Evolutionary conservation across 2,797 vertebrate genomes (phyloP), one percentile per base, ranked within the genome.

Genomic region (Poecilia wingei): DNA sequence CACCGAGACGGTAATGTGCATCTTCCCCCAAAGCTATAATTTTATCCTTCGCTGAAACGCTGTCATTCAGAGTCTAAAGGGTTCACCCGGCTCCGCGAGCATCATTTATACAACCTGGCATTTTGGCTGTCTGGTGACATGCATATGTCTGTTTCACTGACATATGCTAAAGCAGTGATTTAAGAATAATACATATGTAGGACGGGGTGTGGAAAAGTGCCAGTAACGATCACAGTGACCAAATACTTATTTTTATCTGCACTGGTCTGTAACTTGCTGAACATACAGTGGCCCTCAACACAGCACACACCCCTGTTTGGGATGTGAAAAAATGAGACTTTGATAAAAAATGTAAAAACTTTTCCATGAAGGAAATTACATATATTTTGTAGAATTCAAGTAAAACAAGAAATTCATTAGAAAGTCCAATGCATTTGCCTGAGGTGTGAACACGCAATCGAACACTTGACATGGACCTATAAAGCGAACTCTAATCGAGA

Each of bases 21-120:
- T 78, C 81, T 87, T 76, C 59, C 53, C 72, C 49, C 74, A 36
- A 57, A 77, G 72, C 76, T 80, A 18, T 89, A 84, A 91, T 91
- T 89, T 76, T 57, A 87, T 70, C 78, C 76, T 81, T 70, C 55
- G 75, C 70, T 87, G 74, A 89, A 87, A 85, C 53, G 84, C 84
- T 86, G 87, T 87, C 83, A 80, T 83, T 88, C 71, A 22, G 51
- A 64, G 81, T 87, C 83, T 88, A 88, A 86, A 84, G 84, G 88
- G 59, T 88, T 90, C 77, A 81, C 68, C 33, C 76, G 72, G 78
- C 77, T 84, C 76, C 59, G 9, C 57, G 83, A 86, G 55, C 39
- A 78, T 81, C 59, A 45, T 39, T 16, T 73, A 75, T 43, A 33
- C 66, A 85, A 75, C 46, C 82, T 82, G 78, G 41, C 76, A 84